Conservation (phyloP, 2,888 invertebrate species). For the Pristionchus exspectatus region DNA sequence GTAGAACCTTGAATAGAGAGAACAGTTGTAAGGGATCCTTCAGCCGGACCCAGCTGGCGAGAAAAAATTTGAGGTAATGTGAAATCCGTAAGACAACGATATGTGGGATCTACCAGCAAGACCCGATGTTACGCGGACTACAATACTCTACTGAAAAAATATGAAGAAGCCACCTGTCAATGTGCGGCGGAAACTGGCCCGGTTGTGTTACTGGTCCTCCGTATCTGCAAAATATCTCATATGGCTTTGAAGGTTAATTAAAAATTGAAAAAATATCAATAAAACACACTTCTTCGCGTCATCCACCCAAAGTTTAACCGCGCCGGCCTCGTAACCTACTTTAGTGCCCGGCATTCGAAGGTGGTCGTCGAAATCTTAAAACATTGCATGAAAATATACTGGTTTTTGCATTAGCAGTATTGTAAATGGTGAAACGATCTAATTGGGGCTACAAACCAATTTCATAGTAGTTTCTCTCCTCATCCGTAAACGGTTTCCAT, state of each 20-base stretch:
- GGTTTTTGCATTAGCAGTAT: too few species aligned
- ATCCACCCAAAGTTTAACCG: constrained; percentile 12
- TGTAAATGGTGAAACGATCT: too few species aligned
- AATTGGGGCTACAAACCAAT: constrained; percentile 8
- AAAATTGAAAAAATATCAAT: neutral
- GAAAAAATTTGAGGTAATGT: too few species aligned
- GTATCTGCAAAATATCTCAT: neutral
- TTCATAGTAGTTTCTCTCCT: constrained; percentile 22
- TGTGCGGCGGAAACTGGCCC: neutral
- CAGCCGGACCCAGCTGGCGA: too few species aligned
- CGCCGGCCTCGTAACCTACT: neutral
- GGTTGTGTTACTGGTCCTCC: neutral
- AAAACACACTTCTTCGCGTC: constrained; percentile 10
- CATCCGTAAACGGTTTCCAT: constrained; percentile 17
- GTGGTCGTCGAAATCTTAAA: constrained; percentile 13
- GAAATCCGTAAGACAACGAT: too few species aligned
- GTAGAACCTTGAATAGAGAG: neutral
- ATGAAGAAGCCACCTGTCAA: neutral
- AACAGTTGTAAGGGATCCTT: too few species aligned
- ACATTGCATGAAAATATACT: too few species aligned
- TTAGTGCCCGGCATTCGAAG: constrained; percentile 11
- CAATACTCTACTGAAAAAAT: too few species aligned
- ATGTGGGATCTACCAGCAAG: too few species aligned
- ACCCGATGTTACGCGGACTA: too few species aligned
- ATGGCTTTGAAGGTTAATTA: neutral